Base-by-base conservation (phyloP, 2,113 vertebrate species). In the Elachura formosa region DNA sequence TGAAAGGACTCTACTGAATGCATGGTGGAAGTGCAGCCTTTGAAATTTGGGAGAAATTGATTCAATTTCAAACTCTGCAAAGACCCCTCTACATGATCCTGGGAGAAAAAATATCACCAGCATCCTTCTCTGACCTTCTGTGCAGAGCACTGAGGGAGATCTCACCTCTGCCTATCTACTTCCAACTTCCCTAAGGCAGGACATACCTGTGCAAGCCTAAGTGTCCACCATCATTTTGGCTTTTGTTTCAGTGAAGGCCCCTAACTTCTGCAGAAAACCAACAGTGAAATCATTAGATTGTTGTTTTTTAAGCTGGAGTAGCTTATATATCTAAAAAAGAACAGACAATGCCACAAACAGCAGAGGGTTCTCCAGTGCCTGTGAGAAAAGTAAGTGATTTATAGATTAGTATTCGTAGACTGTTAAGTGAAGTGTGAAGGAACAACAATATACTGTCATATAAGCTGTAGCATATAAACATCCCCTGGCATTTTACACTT, bases 401-500 rank as follows among this genome's bases (percentile, higher is more conserved):
- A 52, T 76, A 91, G 91, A 96, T 97, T 92, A 93, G 71, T 84
- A 90, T 93, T 90, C 4, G 1, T 49, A 89, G 84, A 74, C 67
- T 81, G 93, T 67, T 95, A 93, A 92, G 63, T 74, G 86, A 77
- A 92, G 67, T 92, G 77, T 89, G 92, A 94, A 95, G 91, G 64
- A 92, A 77, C 88, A 94, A 91, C 83, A 90, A 68, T 90, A 67
- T 80, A 87, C 84, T 87, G 77, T 85, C 87, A 79, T 78, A 95
- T 92, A 93, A 89, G 59, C 94, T 92, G 87, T 73, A 91, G 51
- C 87, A 87, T 84, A 92, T 80, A 96, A 96, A 96, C 93, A 97
- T 86, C 93, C 88, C 66, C 85, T 89, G 95, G 93, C 91, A 94
- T 96, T 96, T 95, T 93, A 92, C 87, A 89, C 84, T 97, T 90